Evolutionary conservation across 2,888 invertebrate species (phyloP), one percentile per base, ranked within the genome.

Genomic region (Thysanoteuthis rhombus): DNA sequence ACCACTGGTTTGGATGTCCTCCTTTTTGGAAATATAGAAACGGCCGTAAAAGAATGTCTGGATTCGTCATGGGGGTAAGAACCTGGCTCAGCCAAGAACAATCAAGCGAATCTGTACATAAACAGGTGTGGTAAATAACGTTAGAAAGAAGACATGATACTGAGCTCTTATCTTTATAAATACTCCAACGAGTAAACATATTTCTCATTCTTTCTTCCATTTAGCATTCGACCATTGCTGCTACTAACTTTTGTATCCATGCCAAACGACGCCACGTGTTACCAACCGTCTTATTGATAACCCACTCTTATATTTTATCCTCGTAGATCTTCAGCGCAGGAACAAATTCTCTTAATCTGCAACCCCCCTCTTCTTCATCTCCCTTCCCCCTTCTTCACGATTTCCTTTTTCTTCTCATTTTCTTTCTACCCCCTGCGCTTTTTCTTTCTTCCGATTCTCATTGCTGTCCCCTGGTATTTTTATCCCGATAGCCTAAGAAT

Each of bases 261-360:
- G 75, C 75, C 75, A 75, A 75, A 75, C 75, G n/a, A n/a, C 75
- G 12, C 75, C 75, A 75, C 75, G 75, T 75, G 75, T 75, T 75
- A 75, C 75, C 75, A 75, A 75, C 75, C n/a, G n/a, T 75, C n/a
- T 75, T 75, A 75, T 75, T 75, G 75, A 75, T 75, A 75, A 75
- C 75, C 32, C 32, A 75, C 75, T 75, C 75, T n/a, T 75, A 75
- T 75, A 75, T 75, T 75, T 75, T 75, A 75, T 75, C 75, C 75
- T 32, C 58, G 28, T 28, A 58, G 28, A 58, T 58, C 58, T 58
- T 75, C 42, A 75, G n/a, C 75, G 75, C 75, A n/a, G n/a, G 47
- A 47, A 47, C 47, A 75, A 75, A 32, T 75, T 75, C 75, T 75
- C 32, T n/a, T 75, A 75, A 75, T 75, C 75, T 75, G 8, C n/a